Conservation (phyloP, 2,888 invertebrate species). For the Pteria penguin region DNA sequence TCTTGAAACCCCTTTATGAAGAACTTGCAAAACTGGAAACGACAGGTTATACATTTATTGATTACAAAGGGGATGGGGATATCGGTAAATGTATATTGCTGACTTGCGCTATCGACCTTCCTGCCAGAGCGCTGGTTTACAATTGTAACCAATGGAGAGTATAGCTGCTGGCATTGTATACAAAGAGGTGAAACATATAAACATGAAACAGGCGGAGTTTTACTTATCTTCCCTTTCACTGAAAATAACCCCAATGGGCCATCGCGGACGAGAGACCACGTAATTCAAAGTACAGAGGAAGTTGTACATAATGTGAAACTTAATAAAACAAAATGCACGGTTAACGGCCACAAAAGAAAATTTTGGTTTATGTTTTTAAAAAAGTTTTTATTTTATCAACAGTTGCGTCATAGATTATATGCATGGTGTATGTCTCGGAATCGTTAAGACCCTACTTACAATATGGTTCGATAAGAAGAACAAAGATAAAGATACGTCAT, state of each 20-base stretch:
- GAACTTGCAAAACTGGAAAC: conserved; percentile 11
- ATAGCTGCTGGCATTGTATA: conserved; percentile 23
- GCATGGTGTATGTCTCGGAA: conserved; percentile 25
- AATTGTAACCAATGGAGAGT: conserved; percentile 33
- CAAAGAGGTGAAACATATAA: conserved; percentile 20
- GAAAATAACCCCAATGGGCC: conserved; percentile 8
- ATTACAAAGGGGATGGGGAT: neutral
- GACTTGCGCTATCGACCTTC: conserved; percentile 32
- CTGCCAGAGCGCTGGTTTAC: conserved; percentile 31
- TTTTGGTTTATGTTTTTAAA: no score
- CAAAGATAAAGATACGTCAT: conserved; percentile 10
- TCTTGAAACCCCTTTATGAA: conserved; percentile 13
- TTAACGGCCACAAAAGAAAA: no score
- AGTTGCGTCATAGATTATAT: conserved; percentile 34
- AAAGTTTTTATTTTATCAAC: no score
- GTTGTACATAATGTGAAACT: no score
- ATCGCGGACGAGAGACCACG: no score
- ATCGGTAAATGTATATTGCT: neutral
- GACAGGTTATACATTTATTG: neutral
- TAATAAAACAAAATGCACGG: no score
- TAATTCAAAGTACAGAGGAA: no score
- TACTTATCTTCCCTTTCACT: conserved; percentile 31
- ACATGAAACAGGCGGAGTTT: conserved; percentile 24
- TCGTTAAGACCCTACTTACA: conserved; percentile 3
- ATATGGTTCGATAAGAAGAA: conserved; percentile 29